Conservation (phyloP, 2,888 invertebrate genomes). For the Morpho achilles region DNA sequence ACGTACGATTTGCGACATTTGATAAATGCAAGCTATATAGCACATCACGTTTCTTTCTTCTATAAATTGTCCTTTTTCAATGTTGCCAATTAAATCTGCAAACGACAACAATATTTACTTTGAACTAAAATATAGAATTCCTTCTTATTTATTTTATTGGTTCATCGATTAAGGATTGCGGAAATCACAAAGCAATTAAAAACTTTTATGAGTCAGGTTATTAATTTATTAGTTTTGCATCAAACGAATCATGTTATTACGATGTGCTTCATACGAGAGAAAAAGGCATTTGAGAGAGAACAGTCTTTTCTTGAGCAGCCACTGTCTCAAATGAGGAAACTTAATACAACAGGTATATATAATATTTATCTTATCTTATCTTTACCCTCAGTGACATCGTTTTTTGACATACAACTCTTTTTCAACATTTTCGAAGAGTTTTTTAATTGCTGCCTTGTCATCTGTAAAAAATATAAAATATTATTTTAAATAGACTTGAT, state of each 20-base stretch:
- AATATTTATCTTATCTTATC: no score
- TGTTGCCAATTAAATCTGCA: conserved; percentile 56
- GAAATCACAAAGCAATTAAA: no score
- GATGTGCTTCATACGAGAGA: no score
- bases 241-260: no score
- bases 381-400: conserved; percentile 68
- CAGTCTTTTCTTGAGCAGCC: no score
- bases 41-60: conserved; percentile 67
- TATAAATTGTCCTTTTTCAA: conserved; percentile 61
- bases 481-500: no score
- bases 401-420: conserved; percentile 81
- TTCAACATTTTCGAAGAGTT: conserved; percentile 79
- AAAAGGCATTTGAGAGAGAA: no score
- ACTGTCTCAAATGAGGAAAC: no score
- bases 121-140: neutral
- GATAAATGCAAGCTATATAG: conserved; percentile 65
- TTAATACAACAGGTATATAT: neutral
- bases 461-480: conserved; percentile 37
- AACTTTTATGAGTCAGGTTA: no score
- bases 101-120: conserved; percentile 13
- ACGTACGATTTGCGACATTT: conserved; percentile 61
- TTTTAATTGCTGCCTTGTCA: conserved; percentile 78
- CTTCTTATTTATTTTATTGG: no score
- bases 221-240: no score
- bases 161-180: no score